These are phyloP conservation scores for Quadroppia sp. DNA, from an alignment of 2,888 invertebrate species.

Conservation along the genomic window DNA sequence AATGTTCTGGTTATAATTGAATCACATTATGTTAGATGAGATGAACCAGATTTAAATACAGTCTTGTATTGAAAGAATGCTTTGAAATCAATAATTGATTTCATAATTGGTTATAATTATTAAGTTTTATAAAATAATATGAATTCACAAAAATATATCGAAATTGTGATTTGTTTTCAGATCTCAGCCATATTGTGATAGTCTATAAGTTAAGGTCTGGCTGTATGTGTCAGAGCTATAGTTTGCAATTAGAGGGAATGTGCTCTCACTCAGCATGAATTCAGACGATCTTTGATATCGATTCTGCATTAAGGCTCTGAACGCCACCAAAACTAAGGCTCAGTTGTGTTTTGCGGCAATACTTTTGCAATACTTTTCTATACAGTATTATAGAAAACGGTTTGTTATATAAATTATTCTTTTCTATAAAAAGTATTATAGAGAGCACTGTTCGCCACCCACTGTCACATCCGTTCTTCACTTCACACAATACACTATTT, in stretches of 20 bases:
- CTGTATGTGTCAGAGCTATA: neutral
- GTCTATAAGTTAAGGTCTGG: no score
- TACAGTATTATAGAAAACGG: no score
- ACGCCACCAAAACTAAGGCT: neutral
- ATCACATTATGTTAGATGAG: no score
- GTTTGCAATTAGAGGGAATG: constrained; percentile 6
- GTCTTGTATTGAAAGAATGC: no score
- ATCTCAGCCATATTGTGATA: no score
- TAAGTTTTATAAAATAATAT: no score
- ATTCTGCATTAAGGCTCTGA: neutral
- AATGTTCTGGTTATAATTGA: no score
- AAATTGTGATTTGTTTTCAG: no score
- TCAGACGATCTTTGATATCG: neutral
- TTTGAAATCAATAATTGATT: no score
- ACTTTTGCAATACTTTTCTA: constrained; percentile 3
- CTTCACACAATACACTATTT: neutral
- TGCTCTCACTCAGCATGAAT: neutral
- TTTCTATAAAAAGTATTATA: neutral
- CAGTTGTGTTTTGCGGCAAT: neutral
- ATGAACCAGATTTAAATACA: no score
- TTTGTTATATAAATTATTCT: neutral
- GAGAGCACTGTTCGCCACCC: constrained; percentile 9
- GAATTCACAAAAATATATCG: no score
- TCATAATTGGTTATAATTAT: no score
- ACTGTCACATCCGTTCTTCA: constrained; percentile 6